Base-by-base conservation (phyloP, 2,888 invertebrate genomes). In the Drosophila tanythrix region DNA sequence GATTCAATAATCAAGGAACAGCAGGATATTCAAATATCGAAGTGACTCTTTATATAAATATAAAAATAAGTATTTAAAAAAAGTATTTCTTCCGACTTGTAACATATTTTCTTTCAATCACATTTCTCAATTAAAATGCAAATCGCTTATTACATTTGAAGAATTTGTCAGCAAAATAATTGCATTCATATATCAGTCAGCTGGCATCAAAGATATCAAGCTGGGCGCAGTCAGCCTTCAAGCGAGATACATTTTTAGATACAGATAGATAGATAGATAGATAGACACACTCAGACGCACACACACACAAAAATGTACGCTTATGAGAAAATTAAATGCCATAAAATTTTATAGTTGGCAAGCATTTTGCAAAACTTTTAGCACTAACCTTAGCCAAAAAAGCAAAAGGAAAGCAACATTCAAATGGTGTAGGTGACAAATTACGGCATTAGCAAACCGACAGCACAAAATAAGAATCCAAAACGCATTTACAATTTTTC, bases 271-370 rank as follows among this genome's bases (percentile, higher is more conserved):
- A 10, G 31, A 31, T 25, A 33, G 25, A 69, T 10, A 4, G n/a
- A 40, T 11, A 43, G 21, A 21, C 21, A 43, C 21, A 43, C 11
- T 21, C 21, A n/a, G n/a, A 10, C 21, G 40, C 8, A 25, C 13
- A 68, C 31, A 68, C 31, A 53, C 48, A 51, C 33, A 63, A 8
- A 53, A n/a, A 40, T 87, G 82, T 80, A 68, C 81, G 76, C 75
- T 76, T 83, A 71, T 88, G 86, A 85, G 87, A 89, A 88, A 86
- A 88, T 88, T 84, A 88, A 85, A 80, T 82, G 76, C 88, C 85
- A 88, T 88, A 80, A 80, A 87, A 89, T 80, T 51, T 82, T 70
- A 81, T 67, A 61, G 69, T 79, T 88, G 79, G 78, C 79, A 77
- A 83, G 83, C 68, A 82, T 87, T 89, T 87, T 71, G 85, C 85